Evolutionary conservation across 2,113 vertebrate genomes (phyloP).

Genomic region (Ochotona princeps): DNA sequence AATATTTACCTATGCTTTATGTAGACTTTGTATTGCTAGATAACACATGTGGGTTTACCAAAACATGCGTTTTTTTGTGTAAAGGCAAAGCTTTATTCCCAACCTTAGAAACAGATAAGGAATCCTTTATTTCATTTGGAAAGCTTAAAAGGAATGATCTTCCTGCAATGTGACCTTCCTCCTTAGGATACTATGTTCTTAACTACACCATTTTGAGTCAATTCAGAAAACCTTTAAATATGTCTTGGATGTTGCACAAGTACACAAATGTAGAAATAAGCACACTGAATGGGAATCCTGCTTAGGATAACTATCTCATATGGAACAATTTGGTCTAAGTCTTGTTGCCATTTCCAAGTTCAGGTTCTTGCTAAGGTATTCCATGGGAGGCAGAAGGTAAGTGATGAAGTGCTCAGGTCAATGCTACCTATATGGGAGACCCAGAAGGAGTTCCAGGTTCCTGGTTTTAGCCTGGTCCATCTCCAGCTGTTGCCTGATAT

Average conservation of each 20-base stretch:
- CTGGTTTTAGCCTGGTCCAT: too few species aligned
- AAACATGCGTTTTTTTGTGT: neutral
- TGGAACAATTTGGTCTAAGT: too few species aligned
- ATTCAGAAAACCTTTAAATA: neutral
- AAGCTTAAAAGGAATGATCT: slow-evolving; percentile 6
- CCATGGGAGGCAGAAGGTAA: too few species aligned
- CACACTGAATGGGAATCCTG: too few species aligned
- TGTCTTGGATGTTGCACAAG: neutral
- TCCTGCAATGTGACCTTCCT: neutral
- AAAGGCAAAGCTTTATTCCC: neutral
- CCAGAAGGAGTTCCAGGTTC: too few species aligned
- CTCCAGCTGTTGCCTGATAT: too few species aligned
- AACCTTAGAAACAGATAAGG: neutral
- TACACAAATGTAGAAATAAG: too few species aligned
- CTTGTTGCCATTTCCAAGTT: too few species aligned
- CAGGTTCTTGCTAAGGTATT: too few species aligned
- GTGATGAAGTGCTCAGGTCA: too few species aligned
- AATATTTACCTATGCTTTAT: neutral
- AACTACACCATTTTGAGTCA: neutral
- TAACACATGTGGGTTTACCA: neutral
- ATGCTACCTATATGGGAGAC: too few species aligned
- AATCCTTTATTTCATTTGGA: slow-evolving; percentile 34
- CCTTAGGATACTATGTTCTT: neutral
- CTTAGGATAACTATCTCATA: too few species aligned
- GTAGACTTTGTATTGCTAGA: neutral